Percentiles rank a stretch among this genome's conserved stretches.
Evolutionary conservation across 2,113 vertebrate species (phyloP).

Genomic region (Hyperopisus bebe): DNA sequence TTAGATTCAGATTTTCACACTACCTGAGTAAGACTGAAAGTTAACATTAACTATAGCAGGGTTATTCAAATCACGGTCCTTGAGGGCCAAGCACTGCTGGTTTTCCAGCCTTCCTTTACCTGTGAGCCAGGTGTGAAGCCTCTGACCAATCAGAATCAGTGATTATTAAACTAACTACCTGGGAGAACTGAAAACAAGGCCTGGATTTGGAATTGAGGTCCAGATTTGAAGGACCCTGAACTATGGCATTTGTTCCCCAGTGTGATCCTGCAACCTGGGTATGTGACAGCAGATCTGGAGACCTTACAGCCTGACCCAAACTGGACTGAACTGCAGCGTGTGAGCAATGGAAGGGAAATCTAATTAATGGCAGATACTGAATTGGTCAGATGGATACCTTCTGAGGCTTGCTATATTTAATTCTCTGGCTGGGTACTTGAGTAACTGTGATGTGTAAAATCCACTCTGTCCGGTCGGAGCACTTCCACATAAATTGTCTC

Average conservation of each 20-base stretch:
- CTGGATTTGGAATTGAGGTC: too few species aligned
- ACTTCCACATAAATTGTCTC: slow-evolving; percentile 10
- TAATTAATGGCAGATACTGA: background rate
- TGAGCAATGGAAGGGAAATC: background rate
- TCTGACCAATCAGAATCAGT: too few species aligned
- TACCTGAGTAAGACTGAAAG: background rate
- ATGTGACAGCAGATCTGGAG: background rate
- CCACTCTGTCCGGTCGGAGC: background rate
- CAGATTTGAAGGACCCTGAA: too few species aligned
- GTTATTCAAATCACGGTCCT: too few species aligned
- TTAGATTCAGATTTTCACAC: background rate
- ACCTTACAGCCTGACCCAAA: background rate
- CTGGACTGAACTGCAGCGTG: background rate
- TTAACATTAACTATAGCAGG: background rate
- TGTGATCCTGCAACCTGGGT: background rate
- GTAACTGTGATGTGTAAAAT: background rate
- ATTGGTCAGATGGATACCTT: background rate
- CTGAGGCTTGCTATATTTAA: background rate
- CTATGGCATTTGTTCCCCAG: background rate
- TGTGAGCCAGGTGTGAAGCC: too few species aligned
- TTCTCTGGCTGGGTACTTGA: background rate
- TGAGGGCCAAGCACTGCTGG: too few species aligned
- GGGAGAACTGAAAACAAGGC: too few species aligned
- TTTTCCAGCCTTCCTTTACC: too few species aligned
- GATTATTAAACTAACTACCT: too few species aligned